Percentiles rank a stretch among this genome's conserved stretches.
These are phyloP conservation scores for Anoplolepis gracilipes DNA, from an alignment of 1,140 invertebrate genomes.

Conservation along the genomic window DNA sequence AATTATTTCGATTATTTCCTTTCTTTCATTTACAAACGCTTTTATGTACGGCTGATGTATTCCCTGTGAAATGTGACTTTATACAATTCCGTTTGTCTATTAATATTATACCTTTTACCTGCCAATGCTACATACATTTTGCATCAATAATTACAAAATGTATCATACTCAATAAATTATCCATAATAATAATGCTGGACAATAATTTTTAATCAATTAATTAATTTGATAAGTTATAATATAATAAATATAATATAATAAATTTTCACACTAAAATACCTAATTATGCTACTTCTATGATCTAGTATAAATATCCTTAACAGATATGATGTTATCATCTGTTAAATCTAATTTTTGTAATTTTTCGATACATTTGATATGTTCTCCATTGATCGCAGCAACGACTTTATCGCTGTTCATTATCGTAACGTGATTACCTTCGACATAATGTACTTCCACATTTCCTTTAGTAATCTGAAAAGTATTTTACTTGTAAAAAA, in stretches of 20 bases:
- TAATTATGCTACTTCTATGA: not conserved
- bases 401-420: not conserved
- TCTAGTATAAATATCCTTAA: not conserved
- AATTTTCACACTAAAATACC: not conserved
- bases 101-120: constrained; percentile 11
- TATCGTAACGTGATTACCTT: not conserved
- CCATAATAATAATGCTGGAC: too few species aligned
- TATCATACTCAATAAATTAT: not conserved
- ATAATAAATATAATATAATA: too few species aligned
- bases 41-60: not conserved
- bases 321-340: not conserved
- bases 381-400: not conserved
- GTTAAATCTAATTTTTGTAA: not conserved
- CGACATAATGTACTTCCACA: not conserved
- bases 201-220: too few species aligned
- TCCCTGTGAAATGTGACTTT: not conserved
- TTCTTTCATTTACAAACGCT: not conserved
- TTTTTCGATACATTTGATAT: not conserved
- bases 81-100: too few species aligned
- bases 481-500: too few species aligned
- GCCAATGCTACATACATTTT: not conserved
- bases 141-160: too few species aligned
- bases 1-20: not conserved
- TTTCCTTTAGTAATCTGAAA: too few species aligned
- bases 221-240: too few species aligned